phyloP scores from a whole-genome alignment of 2,797 vertebrate genomes.

The Alauda arvensis region DNA sequence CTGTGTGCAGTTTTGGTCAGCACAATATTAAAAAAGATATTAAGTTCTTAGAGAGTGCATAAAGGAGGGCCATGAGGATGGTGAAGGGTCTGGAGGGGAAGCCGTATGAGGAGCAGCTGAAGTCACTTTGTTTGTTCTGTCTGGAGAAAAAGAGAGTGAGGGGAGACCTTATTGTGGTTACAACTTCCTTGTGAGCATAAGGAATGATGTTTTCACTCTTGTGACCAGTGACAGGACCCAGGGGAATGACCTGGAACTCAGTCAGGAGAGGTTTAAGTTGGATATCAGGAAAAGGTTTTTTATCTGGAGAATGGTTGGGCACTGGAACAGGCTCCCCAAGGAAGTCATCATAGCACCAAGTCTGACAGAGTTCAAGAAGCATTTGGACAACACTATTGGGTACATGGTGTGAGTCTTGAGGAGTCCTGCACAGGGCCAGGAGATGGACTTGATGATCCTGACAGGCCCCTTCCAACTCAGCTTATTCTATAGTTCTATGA shows the following conservation, averaged over 20 bases:
- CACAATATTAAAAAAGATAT: neutral
- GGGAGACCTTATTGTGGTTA: neutral
- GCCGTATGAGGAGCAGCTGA: neutral
- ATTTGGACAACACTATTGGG: neutral
- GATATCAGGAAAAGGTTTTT: neutral
- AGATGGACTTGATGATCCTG: neutral
- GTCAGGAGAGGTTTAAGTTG: neutral
- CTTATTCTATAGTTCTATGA: neutral
- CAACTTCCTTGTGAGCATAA: neutral
- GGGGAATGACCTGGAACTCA: neutral
- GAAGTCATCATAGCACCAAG: neutral
- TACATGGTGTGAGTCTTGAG: neutral
- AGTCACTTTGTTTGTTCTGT: neutral
- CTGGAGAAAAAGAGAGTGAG: neutral
- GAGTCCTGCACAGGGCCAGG: neutral
- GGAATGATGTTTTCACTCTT: neutral
- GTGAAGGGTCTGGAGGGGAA: neutral
- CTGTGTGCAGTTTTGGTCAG: neutral
- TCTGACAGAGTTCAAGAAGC: neutral
- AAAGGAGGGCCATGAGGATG: neutral
- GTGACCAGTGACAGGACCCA: neutral
- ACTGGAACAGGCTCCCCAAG: neutral
- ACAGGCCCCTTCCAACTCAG: neutral
- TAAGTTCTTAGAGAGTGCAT: neutral
- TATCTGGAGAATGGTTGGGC: neutral